phyloP scores from a whole-genome alignment of 2,113 vertebrate species.

The Monarcha castaneiventris region DNA sequence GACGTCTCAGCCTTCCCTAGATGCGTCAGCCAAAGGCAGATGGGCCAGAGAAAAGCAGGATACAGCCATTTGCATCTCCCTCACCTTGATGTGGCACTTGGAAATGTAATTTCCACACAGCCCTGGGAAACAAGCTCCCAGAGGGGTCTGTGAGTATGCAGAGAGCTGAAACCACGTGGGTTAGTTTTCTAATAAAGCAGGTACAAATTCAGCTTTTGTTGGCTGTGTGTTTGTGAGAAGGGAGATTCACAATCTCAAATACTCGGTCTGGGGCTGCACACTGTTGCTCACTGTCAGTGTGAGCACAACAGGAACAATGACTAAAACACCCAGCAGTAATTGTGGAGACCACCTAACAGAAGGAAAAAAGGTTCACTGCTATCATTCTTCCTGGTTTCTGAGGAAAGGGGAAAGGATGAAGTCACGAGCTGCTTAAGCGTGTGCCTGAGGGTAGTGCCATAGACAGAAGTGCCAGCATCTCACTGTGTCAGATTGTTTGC shows the following conservation, averaged over 20 bases:
- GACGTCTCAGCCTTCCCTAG: not conserved
- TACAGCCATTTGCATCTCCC: not conserved
- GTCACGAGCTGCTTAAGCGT: rapidly evolving
- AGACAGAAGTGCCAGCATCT: not conserved
- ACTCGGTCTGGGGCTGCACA: too few species aligned
- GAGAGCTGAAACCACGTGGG: not conserved
- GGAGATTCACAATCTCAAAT: not conserved
- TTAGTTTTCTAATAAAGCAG: not conserved
- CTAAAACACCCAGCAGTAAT: not conserved
- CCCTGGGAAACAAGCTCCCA: not conserved
- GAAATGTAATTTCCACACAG: not conserved
- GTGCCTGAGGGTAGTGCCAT: not conserved
- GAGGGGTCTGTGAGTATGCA: not conserved
- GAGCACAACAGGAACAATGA: not conserved
- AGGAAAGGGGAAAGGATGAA: not conserved
- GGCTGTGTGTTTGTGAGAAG: not conserved
- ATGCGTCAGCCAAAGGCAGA: not conserved
- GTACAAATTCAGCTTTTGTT: not conserved
- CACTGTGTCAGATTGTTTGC: rapidly evolving
- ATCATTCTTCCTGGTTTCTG: not conserved
- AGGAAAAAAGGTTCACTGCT: not conserved
- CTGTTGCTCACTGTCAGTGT: not conserved
- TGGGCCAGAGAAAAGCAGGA: not conserved
- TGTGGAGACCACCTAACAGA: not conserved
- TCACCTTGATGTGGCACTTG: rapidly evolving